phyloP scores from a whole-genome alignment of 2,888 invertebrate genomes.

The Andrena hattorfiana region DNA sequence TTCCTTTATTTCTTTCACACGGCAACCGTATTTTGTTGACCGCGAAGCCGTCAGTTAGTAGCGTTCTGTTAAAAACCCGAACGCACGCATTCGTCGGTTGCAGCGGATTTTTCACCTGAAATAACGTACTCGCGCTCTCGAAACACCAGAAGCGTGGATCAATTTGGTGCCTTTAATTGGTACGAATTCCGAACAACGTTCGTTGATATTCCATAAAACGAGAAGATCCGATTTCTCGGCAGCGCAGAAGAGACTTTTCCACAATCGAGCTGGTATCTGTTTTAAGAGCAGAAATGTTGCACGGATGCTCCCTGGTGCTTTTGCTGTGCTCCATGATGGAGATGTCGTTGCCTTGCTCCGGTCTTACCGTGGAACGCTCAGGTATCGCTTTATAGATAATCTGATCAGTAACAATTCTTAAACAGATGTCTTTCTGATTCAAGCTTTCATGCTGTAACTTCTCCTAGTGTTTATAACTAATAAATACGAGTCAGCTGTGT shows the following conservation, averaged over 20 bases:
- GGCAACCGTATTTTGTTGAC: constrained; percentile 22
- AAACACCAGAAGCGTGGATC: background rate
- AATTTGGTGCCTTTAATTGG: background rate
- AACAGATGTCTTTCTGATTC: background rate
- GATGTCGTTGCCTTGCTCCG: constrained; percentile 16
- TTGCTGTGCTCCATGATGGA: background rate
- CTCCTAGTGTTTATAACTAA: too few species aligned
- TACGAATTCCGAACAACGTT: background rate
- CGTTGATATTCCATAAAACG: background rate
- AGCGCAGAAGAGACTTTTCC: background rate
- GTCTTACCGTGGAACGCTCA: constrained; percentile 29
- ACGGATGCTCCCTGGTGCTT: background rate
- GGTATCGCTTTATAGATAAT: constrained; percentile 16
- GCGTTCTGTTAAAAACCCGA: background rate
- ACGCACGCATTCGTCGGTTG: background rate
- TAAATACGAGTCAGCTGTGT: too few species aligned
- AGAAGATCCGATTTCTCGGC: background rate
- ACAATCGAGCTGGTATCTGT: background rate
- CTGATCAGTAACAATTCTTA: background rate
- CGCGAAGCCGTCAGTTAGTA: background rate
- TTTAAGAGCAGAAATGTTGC: constrained; percentile 14
- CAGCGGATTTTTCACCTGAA: background rate
- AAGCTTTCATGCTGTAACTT: too few species aligned
- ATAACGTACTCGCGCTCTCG: background rate
- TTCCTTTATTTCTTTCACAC: constrained; percentile 1